phyloP scores from a whole-genome alignment of 1,140 invertebrate genomes.

The Contarinia nasturtii region DNA sequence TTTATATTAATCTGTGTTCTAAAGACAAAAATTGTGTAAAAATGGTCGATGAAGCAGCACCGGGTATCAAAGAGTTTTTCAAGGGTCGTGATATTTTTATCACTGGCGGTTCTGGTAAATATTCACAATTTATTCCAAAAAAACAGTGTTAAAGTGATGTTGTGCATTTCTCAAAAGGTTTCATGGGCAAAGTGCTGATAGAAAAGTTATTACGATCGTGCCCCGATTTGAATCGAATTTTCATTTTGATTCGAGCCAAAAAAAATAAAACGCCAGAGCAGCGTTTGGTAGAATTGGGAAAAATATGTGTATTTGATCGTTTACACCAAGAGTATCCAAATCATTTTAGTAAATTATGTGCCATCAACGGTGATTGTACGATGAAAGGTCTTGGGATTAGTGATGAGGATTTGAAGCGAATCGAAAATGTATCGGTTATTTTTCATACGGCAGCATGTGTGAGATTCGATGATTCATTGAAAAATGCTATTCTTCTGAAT shows the following conservation, averaged over 20 bases:
- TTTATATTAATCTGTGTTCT: too few relatives aligned
- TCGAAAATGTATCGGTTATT: conserved; percentile 57
- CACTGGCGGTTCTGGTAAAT: conserved; percentile 52
- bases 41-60: neutral
- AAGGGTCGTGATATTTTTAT: conserved; percentile 33
- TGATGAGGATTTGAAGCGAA: conserved; percentile 8
- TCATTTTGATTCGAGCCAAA: conserved; percentile 59
- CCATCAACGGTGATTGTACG: conserved; percentile 59
- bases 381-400: conserved; percentile 35
- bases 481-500: conserved; percentile 41
- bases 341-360: conserved; percentile 47
- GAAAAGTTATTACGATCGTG: conserved; percentile 67
- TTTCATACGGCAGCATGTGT: conserved; percentile 91
- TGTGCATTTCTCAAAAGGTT: conserved; percentile 42
- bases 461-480: conserved; percentile 52
- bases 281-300: conserved; percentile 37
- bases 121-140: conserved; percentile 76
- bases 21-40: too few relatives aligned
- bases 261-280: conserved; percentile 45
- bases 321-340: conserved; percentile 24
- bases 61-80: conserved; percentile 28
- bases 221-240: conserved; percentile 48
- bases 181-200: conserved; percentile 70
- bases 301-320: conserved; percentile 27
- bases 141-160: conserved; percentile 2